phyloP scores from a whole-genome alignment of 1,140 invertebrate species.

The Venustaconcha ellipsiformis region DNA sequence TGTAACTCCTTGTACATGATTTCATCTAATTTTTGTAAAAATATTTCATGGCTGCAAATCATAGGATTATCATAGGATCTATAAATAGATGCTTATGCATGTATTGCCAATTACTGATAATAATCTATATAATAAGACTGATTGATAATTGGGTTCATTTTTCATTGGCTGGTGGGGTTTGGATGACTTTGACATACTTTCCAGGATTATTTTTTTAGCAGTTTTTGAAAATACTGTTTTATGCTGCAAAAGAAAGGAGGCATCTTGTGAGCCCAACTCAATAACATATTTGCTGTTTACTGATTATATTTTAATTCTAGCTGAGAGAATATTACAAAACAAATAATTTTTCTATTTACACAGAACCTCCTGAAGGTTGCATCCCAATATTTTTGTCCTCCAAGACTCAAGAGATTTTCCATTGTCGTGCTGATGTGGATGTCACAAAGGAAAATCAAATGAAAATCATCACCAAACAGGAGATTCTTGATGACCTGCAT shows the following conservation, averaged over 20 bases:
- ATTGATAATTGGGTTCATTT: too few relatives aligned
- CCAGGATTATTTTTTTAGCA: neutral
- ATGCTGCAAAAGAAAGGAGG: neutral
- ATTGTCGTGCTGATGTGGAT: constrained; percentile 61
- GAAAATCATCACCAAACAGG: constrained; percentile 63
- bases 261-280: too few relatives aligned
- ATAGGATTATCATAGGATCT: too few relatives aligned
- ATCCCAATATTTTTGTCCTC: constrained; percentile 65
- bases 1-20: too few relatives aligned
- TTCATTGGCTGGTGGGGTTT: too few relatives aligned
- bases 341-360: constrained; percentile 15
- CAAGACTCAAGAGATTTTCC: constrained; percentile 65
- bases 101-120: too few relatives aligned
- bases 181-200: neutral
- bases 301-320: neutral
- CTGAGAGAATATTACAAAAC: neutral
- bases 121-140: too few relatives aligned
- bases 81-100: too few relatives aligned
- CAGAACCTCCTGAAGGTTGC: constrained; percentile 61
- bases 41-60: too few relatives aligned
- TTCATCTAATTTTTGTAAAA: too few relatives aligned
- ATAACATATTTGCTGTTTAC: neutral
- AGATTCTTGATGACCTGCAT: constrained; percentile 65
- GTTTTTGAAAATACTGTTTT: neutral
- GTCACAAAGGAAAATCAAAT: constrained; percentile 64